Conservation (phyloP, 2,797 vertebrate genomes). For the Melanotaenia trifasciata region DNA sequence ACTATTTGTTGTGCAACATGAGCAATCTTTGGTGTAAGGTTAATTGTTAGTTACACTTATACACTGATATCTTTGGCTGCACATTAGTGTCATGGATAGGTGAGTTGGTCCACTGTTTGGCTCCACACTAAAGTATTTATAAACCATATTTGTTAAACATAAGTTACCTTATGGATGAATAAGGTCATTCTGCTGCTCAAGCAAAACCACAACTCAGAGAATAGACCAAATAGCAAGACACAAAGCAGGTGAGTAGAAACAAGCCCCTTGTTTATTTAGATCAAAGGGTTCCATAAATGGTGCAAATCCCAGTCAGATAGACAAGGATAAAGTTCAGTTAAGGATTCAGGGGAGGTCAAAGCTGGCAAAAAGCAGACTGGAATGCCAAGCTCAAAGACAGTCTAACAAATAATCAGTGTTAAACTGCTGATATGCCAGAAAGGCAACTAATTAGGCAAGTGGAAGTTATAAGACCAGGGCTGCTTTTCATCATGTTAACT, state of each 20-base stretch:
- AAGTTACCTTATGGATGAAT: not conserved
- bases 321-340: conserved; percentile 14
- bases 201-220: not conserved
- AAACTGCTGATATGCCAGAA: conserved; percentile 16
- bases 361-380: not conserved
- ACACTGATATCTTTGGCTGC: not conserved
- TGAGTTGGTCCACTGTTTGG: too few relatives aligned
- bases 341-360: conserved; percentile 5
- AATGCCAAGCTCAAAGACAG: not conserved
- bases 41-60: not conserved
- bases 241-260: not conserved
- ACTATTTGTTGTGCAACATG: too few relatives aligned
- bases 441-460: conserved; percentile 15
- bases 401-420: conserved; percentile 13
- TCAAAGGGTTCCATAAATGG: conserved; percentile 18
- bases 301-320: conserved; percentile 17
- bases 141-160: not conserved
- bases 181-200: not conserved
- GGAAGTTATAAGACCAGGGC: not conserved
- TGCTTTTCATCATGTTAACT: conserved; percentile 7
- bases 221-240: not conserved
- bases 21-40: not conserved
- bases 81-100: not conserved
- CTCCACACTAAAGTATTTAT: too few relatives aligned
- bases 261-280: conserved; percentile 7